These are phyloP conservation scores for Criorhina ranunculi DNA, from an alignment of 2,888 invertebrate genomes.

Conservation along the genomic window DNA sequence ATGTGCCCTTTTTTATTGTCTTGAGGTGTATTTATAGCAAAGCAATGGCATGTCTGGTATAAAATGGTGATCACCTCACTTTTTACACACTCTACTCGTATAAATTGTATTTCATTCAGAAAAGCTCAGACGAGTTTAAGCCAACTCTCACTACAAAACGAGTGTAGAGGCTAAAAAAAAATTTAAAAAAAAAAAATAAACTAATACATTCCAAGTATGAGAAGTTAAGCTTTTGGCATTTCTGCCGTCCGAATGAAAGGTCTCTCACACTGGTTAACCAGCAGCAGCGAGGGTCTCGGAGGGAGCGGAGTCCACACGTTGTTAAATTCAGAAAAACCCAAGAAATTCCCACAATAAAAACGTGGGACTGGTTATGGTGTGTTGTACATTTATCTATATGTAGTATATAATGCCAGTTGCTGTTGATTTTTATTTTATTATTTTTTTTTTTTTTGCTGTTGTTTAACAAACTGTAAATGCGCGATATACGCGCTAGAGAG, in stretches of 20 bases:
- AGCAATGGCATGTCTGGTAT: conserved; percentile 15
- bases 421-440: conserved; percentile 15
- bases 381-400: conserved; percentile 12
- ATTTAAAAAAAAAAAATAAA: conserved; percentile 2
- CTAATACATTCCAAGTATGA: conserved; percentile 30
- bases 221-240: conserved; percentile 59
- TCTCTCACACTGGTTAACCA: conserved; percentile 61
- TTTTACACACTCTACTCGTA: conserved; percentile 16
- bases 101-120: conserved; percentile 63
- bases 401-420: conserved; percentile 39
- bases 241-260: conserved; percentile 53
- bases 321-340: conserved; percentile 84
- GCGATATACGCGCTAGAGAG: conserved; percentile 45
- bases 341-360: conserved; percentile 84
- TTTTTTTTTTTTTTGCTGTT: conserved; percentile 27
- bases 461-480: conserved; percentile 70
- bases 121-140: conserved; percentile 62
- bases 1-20: no score
- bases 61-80: conserved; percentile 15
- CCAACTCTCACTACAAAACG: conserved; percentile 53
- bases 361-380: conserved; percentile 66
- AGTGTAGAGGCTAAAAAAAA: conserved; percentile 2
- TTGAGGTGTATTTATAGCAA: background rate
- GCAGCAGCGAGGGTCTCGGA: conserved; percentile 37
- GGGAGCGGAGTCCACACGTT: conserved; percentile 75